phyloP scores from a whole-genome alignment of 2,797 vertebrate genomes.

The Rhincodon typus region DNA sequence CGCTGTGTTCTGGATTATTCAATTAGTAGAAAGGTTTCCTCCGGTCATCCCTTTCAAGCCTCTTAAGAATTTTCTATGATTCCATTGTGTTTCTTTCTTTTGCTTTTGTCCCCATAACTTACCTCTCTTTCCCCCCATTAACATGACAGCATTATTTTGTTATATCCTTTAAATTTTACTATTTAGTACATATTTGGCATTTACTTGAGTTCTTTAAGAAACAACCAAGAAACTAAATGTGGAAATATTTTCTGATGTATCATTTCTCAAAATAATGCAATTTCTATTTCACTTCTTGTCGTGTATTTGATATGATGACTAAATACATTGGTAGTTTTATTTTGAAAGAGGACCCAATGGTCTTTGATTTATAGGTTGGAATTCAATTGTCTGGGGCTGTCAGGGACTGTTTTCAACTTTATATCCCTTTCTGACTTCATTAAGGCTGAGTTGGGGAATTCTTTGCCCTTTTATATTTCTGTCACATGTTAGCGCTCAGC shows the following conservation, averaged over 20 bases:
- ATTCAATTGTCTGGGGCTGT: neutral
- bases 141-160: neutral
- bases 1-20: neutral
- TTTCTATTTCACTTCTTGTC: neutral
- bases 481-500: neutral
- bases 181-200: constrained; percentile 15
- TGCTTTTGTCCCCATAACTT: neutral
- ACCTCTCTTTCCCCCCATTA: neutral
- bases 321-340: neutral
- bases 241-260: neutral
- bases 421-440: neutral
- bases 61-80: neutral
- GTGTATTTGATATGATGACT: neutral
- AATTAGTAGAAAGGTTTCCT: neutral
- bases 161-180: neutral
- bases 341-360: neutral
- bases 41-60: neutral
- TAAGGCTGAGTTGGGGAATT: neutral
- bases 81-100: neutral
- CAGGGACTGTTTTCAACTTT: neutral
- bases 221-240: neutral
- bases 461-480: neutral
- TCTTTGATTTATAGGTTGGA: neutral
- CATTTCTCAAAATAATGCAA: neutral
- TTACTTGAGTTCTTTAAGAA: neutral